Conservation (phyloP, 1,140 invertebrate genomes). For the Vanessa atalanta region DNA sequence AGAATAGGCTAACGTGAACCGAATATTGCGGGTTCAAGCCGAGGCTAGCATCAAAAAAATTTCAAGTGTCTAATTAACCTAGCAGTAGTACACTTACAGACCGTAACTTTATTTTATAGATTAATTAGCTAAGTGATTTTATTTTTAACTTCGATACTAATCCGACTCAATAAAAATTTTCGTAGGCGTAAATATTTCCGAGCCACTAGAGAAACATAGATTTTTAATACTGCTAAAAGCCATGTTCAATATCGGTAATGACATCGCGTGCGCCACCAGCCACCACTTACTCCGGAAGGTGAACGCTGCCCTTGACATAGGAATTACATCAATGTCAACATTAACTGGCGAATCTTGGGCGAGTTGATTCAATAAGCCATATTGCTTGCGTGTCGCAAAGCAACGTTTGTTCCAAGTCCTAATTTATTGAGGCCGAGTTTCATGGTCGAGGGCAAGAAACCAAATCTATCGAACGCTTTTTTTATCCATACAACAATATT, state of each 20-base stretch:
- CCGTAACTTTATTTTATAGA: no score
- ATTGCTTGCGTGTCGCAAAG: not conserved
- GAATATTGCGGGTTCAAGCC: no score
- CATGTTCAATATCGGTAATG: slow-evolving; percentile 32
- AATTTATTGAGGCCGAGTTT: not conserved
- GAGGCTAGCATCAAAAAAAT: no score
- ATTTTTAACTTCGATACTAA: not conserved
- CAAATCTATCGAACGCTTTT: not conserved
- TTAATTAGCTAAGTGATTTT: not conserved
- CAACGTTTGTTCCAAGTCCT: not conserved
- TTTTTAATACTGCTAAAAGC: slow-evolving; percentile 9
- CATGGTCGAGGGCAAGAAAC: not conserved
- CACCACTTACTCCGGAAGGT: slow-evolving; percentile 20
- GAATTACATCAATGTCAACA: slow-evolving; percentile 22
- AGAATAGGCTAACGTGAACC: no score
- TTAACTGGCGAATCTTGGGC: slow-evolving; percentile 16
- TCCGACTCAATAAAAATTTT: not conserved
- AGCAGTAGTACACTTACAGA: no score
- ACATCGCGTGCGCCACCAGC: slow-evolving; percentile 27
- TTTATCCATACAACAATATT: not conserved
- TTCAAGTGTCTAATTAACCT: no score
- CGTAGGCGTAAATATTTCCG: not conserved
- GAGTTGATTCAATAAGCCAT: slow-evolving; percentile 3
- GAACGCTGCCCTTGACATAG: slow-evolving; percentile 26
- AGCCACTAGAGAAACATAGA: not conserved